phyloP scores from a whole-genome alignment of 1,140 invertebrate species.

The Drosophila asahinai region DNA sequence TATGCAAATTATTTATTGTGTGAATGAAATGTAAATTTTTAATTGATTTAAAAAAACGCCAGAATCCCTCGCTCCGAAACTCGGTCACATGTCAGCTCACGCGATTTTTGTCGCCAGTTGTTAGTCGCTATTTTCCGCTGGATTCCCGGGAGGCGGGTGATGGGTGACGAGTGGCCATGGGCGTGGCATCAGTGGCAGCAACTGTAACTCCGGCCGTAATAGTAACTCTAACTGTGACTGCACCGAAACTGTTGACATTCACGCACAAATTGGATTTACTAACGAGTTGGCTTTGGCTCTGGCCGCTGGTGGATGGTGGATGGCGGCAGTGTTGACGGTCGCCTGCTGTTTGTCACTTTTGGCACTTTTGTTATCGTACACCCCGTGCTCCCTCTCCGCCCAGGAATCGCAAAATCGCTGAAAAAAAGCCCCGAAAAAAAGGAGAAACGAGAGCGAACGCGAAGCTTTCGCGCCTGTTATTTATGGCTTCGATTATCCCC shows the following conservation, averaged over 20 bases:
- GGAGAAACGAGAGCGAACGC: slow-evolving; percentile 31
- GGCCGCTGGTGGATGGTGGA: not conserved
- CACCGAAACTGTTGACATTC: slow-evolving; percentile 77
- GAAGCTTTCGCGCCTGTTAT: slow-evolving; percentile 77
- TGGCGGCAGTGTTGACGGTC: slow-evolving; percentile 55
- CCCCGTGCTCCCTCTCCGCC: not conserved
- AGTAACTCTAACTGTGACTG: slow-evolving; percentile 55
- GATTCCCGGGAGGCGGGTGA: not conserved
- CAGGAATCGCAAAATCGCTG: slow-evolving; percentile 7
- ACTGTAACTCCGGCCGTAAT: slow-evolving; percentile 20
- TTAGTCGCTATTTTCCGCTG: slow-evolving; percentile 12
- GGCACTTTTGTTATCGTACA: slow-evolving; percentile 77
- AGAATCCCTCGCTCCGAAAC: slow-evolving; percentile 27
- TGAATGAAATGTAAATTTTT: slow-evolving; percentile 81
- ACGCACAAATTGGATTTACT: slow-evolving; percentile 82
- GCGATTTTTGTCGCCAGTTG: slow-evolving; percentile 55
- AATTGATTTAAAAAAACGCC: slow-evolving; percentile 63
- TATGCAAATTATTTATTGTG: slow-evolving; percentile 81
- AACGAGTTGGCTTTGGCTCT: slow-evolving; percentile 66
- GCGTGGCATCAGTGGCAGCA: slow-evolving; percentile 27
- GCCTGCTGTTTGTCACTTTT: slow-evolving; percentile 81
- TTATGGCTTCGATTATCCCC: slow-evolving; percentile 83
- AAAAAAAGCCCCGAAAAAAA: slow-evolving; percentile 29
- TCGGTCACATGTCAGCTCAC: slow-evolving; percentile 62
- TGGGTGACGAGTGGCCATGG: not conserved